Conservation (phyloP, 2,888 invertebrate genomes). For the Holacanthella duospinosa region DNA sequence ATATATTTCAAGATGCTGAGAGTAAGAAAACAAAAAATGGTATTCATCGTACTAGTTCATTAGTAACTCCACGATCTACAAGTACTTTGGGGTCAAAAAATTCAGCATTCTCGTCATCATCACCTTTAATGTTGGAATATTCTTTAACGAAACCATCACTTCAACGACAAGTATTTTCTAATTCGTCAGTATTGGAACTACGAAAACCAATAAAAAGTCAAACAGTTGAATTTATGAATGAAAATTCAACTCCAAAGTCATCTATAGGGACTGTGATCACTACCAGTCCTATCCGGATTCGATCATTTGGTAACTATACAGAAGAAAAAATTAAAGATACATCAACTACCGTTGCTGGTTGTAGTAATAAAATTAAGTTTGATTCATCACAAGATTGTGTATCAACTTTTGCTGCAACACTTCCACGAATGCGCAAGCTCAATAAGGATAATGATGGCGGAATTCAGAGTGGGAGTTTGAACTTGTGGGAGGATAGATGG, state of each 20-base stretch:
- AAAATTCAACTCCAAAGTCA: too few species aligned
- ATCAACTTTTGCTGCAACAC: not conserved
- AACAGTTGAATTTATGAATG: too few species aligned
- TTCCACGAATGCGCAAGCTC: not conserved
- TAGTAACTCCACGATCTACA: not conserved
- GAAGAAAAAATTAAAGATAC: too few species aligned
- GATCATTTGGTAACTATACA: not conserved
- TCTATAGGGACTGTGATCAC: too few species aligned
- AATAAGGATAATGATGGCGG: not conserved
- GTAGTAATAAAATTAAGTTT: too few species aligned
- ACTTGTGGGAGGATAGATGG: not conserved
- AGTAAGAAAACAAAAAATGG: constrained; percentile 41
- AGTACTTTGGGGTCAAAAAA: not conserved
- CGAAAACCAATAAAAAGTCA: not conserved
- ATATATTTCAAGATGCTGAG: constrained; percentile 16
- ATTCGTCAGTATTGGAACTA: constrained; percentile 6
- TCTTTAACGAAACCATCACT: constrained; percentile 29
- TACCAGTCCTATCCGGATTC: not conserved
- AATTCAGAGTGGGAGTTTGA: not conserved
- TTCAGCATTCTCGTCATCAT: constrained; percentile 16
- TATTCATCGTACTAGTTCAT: not conserved
- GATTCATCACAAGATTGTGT: not conserved
- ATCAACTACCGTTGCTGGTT: too few species aligned
- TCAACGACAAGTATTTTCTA: constrained; percentile 19
- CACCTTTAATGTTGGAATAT: constrained; percentile 20